Conservation (phyloP, 2,888 invertebrate genomes). For the Melinopterus prodromus region DNA sequence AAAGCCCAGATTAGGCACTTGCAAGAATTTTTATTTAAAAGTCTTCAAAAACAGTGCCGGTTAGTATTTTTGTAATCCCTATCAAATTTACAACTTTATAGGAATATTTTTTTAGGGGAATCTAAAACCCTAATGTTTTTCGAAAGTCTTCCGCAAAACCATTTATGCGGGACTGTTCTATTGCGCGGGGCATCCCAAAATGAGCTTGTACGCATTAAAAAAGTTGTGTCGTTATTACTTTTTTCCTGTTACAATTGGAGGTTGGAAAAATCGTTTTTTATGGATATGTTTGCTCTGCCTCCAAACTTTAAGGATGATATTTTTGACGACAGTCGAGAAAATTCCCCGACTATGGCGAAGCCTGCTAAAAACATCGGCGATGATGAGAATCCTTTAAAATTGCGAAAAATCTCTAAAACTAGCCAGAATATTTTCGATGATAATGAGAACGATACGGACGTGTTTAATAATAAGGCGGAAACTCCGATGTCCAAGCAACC, state of each 20-base stretch:
- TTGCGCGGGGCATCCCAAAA: slow-evolving; percentile 76
- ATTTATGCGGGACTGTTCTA: slow-evolving; percentile 87
- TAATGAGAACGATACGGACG: slow-evolving; percentile 44
- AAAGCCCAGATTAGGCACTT: slow-evolving; percentile 83
- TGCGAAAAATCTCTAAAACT: slow-evolving; percentile 32
- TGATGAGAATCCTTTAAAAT: slow-evolving; percentile 28
- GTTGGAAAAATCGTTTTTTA: slow-evolving; percentile 88
- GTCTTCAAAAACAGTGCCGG: slow-evolving; percentile 63
- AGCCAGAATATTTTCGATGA: slow-evolving; percentile 38
- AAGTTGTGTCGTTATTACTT: slow-evolving; percentile 81
- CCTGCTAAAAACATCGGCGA: slow-evolving; percentile 31
- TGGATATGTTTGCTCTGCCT: slow-evolving; percentile 86
- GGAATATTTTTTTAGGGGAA: slow-evolving; percentile 60
- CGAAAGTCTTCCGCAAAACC: slow-evolving; percentile 85
- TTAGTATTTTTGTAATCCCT: slow-evolving; percentile 43
- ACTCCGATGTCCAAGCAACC: slow-evolving; percentile 24
- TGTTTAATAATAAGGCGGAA: slow-evolving; percentile 41
- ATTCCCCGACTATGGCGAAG: slow-evolving; percentile 48
- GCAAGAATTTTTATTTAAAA: slow-evolving; percentile 81
- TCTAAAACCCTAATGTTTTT: slow-evolving; percentile 92
- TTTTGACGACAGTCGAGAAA: slow-evolving; percentile 58
- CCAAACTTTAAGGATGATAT: slow-evolving; percentile 65
- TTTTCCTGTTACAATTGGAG: slow-evolving; percentile 91
- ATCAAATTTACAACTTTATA: not conserved
- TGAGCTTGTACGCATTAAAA: slow-evolving; percentile 86